Evolutionary conservation across 2,888 invertebrate species (phyloP).

Genomic region (Trypoxylon attenuatum): DNA sequence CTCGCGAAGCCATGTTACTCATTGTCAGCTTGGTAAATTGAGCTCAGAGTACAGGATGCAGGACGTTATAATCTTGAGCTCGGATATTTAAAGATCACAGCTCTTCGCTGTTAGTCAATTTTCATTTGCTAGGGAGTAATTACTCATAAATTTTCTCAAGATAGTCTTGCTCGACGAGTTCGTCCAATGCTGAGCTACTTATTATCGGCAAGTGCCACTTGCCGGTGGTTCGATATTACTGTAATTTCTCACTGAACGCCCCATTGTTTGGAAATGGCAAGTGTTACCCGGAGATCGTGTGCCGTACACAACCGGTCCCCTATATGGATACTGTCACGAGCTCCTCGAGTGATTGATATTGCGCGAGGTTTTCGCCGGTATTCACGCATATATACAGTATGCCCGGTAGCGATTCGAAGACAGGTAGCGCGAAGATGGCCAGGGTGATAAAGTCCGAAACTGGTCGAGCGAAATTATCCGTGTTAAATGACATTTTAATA

Average conservation of each 20-base stretch:
- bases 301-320: not conserved
- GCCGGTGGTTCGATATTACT: too few relatives aligned
- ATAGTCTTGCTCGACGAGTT: too few relatives aligned
- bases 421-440: constrained; percentile 1
- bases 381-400: not conserved
- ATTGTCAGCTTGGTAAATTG: constrained; percentile 57
- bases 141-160: too few relatives aligned
- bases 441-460: not conserved
- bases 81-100: too few relatives aligned
- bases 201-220: not conserved
- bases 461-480: not conserved
- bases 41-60: constrained; percentile 57
- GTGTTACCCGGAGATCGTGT: not conserved
- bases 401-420: not conserved
- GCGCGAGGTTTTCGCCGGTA: not conserved
- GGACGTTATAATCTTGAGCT: constrained; percentile 50
- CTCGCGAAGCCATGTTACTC: constrained; percentile 55
- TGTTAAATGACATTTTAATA: not conserved
- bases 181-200: not conserved
- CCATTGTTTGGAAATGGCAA: not conserved
- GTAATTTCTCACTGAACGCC: not conserved
- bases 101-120: too few relatives aligned
- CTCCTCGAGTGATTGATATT: not conserved
- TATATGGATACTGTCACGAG: not conserved
- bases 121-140: too few relatives aligned